Conservation (phyloP, 2,113 vertebrate genomes). For the Taurulus bubalis region DNA sequence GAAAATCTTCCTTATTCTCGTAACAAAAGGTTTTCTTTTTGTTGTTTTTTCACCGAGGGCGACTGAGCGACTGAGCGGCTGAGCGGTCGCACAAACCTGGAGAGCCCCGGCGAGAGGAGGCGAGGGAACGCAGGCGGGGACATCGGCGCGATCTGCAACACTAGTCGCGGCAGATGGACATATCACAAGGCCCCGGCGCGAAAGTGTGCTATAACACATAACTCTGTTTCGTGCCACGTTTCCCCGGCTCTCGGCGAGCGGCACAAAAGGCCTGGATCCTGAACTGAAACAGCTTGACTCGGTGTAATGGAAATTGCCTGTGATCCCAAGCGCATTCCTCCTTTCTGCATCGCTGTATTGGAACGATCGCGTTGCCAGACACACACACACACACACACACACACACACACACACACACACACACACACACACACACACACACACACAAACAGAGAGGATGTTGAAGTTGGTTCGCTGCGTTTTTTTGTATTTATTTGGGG, state of each 20-base stretch:
- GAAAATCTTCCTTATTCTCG: not conserved
- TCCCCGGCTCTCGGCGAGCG: conserved; percentile 47
- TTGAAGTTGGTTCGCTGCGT: conserved; percentile 1
- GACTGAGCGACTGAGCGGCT: conserved; percentile 11
- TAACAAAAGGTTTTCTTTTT: conserved; percentile 9
- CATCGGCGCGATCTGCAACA: conserved; percentile 60
- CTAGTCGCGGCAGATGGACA: conserved; percentile 69
- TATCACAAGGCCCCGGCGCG: conserved; percentile 57
- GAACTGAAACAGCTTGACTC: conserved; percentile 71
- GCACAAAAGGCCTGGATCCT: conserved; percentile 67
- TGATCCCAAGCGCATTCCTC: conserved; percentile 55
- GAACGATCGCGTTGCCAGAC: conserved; percentile 42
- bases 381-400: conserved; percentile 10
- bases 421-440: conserved; percentile 1
- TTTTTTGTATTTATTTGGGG: not conserved
- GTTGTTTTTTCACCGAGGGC: conserved; percentile 25
- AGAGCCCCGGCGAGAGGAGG: conserved; percentile 44
- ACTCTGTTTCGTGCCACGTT: conserved; percentile 59
- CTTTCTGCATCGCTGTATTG: conserved; percentile 54
- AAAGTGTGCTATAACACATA: conserved; percentile 59
- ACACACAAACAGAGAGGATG: conserved; percentile 15
- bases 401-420: too few relatives aligned
- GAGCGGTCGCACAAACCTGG: conserved; percentile 48
- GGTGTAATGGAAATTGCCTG: conserved; percentile 67
- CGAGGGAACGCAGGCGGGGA: conserved; percentile 52